Conservation (phyloP, 2,113 vertebrate genomes). For the Tapirus terrestris region DNA sequence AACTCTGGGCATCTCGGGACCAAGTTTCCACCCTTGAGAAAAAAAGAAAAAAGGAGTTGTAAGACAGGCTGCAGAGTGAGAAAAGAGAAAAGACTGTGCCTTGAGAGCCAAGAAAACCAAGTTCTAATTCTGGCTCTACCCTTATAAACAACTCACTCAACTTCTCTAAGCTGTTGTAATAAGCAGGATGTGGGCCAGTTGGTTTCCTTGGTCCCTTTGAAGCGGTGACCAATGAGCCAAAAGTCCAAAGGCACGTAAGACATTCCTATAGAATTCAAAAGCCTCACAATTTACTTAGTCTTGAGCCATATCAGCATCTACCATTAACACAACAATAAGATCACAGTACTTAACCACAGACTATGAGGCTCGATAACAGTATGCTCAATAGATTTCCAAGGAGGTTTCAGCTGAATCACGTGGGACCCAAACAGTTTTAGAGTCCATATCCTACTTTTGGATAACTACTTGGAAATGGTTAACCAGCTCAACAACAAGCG, state of each 20-base stretch:
- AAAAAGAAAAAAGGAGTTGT: not conserved
- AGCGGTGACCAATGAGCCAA: not conserved
- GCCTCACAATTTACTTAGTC: not conserved
- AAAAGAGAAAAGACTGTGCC: not conserved
- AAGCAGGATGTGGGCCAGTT: not conserved
- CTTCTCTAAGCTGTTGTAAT: not conserved
- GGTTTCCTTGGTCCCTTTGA: not conserved
- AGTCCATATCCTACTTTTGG: not conserved
- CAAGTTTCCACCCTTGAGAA: not conserved
- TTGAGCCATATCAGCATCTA: not conserved
- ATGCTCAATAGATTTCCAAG: not conserved
- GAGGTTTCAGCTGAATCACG: not conserved
- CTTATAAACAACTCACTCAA: not conserved
- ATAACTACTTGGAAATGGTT: not conserved
- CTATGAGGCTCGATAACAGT: not conserved
- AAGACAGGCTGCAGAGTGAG: not conserved
- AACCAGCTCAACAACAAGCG: not conserved
- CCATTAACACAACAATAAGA: not conserved
- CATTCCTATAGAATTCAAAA: not conserved
- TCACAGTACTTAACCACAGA: not conserved
- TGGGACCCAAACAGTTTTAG: not conserved
- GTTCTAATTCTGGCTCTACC: not conserved
- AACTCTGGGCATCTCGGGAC: not conserved
- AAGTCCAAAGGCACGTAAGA: not conserved
- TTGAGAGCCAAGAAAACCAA: not conserved